phyloP scores from a whole-genome alignment of 1,140 invertebrate species.

The Drosophila carrolli region DNA sequence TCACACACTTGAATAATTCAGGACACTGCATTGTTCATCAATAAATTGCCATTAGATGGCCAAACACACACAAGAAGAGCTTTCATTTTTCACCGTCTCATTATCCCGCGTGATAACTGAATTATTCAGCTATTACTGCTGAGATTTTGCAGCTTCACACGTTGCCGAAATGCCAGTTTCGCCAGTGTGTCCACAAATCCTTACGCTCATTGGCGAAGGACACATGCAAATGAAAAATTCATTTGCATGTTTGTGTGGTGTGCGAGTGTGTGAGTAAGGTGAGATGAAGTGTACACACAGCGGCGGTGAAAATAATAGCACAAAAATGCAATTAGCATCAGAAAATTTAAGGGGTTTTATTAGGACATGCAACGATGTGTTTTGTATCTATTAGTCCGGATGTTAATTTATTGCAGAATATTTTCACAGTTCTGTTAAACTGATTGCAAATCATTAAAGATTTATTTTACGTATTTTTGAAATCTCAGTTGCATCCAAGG shows the following conservation, averaged over 20 bases:
- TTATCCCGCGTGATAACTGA: conserved; percentile 52
- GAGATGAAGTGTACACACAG: conserved; percentile 24
- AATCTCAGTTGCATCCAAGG: too few species aligned
- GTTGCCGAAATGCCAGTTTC: conserved; percentile 42
- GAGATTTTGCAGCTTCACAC: conserved; percentile 65
- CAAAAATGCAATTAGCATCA: background rate
- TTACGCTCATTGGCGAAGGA: conserved; percentile 52
- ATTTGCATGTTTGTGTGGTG: conserved; percentile 41
- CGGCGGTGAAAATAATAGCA: conserved; percentile 7
- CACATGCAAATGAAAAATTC: conserved; percentile 67
- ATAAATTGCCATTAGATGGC: conserved; percentile 37
- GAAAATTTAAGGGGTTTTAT: too few species aligned
- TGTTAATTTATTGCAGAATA: too few species aligned
- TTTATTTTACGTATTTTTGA: too few species aligned
- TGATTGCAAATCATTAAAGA: too few species aligned
- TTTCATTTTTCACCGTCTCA: conserved; percentile 54
- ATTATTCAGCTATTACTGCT: conserved; percentile 65
- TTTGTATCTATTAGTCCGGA: too few species aligned
- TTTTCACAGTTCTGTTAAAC: too few species aligned
- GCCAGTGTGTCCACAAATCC: conserved; percentile 63
- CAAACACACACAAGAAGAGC: conserved; percentile 23
- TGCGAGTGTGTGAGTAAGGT: conserved; percentile 26
- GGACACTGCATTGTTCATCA: conserved; percentile 57
- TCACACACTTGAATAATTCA: conserved; percentile 63
- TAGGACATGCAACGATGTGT: too few species aligned